Base-by-base conservation (phyloP, 35 echinoderm and acorn worm species). In the Apostichopus californicus region DNA sequence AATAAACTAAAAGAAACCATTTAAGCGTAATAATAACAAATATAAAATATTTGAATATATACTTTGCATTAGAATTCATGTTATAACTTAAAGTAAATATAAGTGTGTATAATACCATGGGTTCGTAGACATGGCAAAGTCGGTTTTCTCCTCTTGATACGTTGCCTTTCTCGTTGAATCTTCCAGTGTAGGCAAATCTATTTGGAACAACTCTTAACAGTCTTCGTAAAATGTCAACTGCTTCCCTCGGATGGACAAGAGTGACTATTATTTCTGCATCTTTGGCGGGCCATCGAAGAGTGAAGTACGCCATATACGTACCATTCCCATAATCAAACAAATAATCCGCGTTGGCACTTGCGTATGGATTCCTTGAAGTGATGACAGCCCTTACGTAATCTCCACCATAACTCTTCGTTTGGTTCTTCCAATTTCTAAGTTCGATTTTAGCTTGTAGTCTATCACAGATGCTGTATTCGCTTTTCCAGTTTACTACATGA, bases 141-240 rank as follows among this genome's bases (percentile, higher is more conserved):
- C 22, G 20, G 59, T 87, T 87, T 87, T 87, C 86, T 63, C 57
- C 86, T 24, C 14, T n/a, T 1, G 12, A 5, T 17, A 28, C 59
- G 58, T 87, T 87, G 1, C 86, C 57, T 17, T 25, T 26, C 25
- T 24, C 25, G 64, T 25, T 87, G 57, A 87, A 87, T 15, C 86
- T 54, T 9, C 86, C 86, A 10, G 86, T 87, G 86, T 87, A 87
- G n/a, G 57, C 64, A 66, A 87, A 87, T 24, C 86, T 55, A 65
- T 87, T 57, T n/a, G 86, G 86, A 4, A 66, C 57, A 17, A 65
- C 17, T 22, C 26, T 87, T 58, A 63, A 58, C 9, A 87, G 10
- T 52, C 28, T 87, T 34, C 64, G 59, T 28, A 87, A 87, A 87
- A 64, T 57, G 57, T 63, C 57, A 24, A 87, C 23, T 1, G 54